A percentile compares a stretch with the other conserved stretches of the same genome.
Evolutionary conservation across 2,888 invertebrate genomes (phyloP).

Genomic region (Eulithis prunata): DNA sequence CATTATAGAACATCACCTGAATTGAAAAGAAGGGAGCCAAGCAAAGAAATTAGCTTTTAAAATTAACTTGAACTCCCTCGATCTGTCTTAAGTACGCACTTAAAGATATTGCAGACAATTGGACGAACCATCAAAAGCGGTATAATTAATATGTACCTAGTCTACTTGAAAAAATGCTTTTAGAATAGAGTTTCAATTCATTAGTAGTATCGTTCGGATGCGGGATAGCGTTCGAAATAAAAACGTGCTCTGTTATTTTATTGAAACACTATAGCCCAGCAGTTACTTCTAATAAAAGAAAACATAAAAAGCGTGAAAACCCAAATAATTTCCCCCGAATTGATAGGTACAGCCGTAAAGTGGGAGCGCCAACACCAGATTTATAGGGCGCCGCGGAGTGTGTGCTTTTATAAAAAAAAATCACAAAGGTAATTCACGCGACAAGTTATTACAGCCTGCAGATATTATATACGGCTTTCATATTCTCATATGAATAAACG

Average conservation of each 20-base stretch:
- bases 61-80: conserved; percentile 48
- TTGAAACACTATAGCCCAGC: conserved; percentile 51
- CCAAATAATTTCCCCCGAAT: conserved; percentile 71
- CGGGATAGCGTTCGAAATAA: too few relatives aligned
- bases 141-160: background rate
- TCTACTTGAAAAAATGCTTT: background rate
- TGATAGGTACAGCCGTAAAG: conserved; percentile 74
- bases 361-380: conserved; percentile 75
- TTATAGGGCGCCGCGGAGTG: conserved; percentile 79
- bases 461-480: conserved; percentile 68
- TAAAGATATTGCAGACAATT: conserved; percentile 29
- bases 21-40: conserved; percentile 53
- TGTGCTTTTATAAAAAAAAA: conserved; percentile 80
- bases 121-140: conserved; percentile 6
- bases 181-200: background rate
- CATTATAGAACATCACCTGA: conserved; percentile 62
- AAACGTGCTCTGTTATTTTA: conserved; percentile 27
- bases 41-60: conserved; percentile 60
- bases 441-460: conserved; percentile 76
- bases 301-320: conserved; percentile 65
- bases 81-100: conserved; percentile 31
- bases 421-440: conserved; percentile 79
- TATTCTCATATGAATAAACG: conserved; percentile 70
- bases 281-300: conserved; percentile 61
- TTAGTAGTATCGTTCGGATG: too few relatives aligned